Evolutionary conservation across 2,797 vertebrate species (phyloP).

Genomic region (Scyliorhinus canicula): DNA sequence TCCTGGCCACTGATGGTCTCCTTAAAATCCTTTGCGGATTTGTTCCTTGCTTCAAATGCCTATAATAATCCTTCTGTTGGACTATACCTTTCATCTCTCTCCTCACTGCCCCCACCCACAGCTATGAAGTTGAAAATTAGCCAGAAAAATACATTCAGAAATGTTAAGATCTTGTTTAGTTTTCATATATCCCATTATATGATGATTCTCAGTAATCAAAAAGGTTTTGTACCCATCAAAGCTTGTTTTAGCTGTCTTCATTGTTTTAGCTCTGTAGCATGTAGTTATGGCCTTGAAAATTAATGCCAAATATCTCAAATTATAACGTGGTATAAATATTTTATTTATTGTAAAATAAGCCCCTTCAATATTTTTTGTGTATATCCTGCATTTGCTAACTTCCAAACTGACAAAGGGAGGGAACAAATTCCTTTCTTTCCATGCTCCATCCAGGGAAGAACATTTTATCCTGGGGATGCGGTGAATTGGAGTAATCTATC

Average conservation of each 20-base stretch:
- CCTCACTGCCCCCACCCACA: neutral
- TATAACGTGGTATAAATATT: neutral
- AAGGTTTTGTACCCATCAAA: neutral
- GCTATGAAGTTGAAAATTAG: neutral
- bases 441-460: neutral
- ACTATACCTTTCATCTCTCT: neutral
- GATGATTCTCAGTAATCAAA: neutral
- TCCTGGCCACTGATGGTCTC: neutral
- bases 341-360: neutral
- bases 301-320: neutral
- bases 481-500: neutral
- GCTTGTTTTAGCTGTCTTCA: neutral
- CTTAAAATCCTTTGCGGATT: neutral
- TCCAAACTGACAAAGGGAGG: neutral
- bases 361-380: neutral
- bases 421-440: neutral
- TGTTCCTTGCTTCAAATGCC: neutral
- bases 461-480: neutral
- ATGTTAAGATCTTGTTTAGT: neutral
- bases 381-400: neutral
- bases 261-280: neutral
- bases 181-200: neutral
- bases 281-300: neutral
- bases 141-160: neutral
- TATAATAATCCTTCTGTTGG: neutral